phyloP scores from a whole-genome alignment of 2,113 vertebrate genomes.

The Chloropsis hardwickii region DNA sequence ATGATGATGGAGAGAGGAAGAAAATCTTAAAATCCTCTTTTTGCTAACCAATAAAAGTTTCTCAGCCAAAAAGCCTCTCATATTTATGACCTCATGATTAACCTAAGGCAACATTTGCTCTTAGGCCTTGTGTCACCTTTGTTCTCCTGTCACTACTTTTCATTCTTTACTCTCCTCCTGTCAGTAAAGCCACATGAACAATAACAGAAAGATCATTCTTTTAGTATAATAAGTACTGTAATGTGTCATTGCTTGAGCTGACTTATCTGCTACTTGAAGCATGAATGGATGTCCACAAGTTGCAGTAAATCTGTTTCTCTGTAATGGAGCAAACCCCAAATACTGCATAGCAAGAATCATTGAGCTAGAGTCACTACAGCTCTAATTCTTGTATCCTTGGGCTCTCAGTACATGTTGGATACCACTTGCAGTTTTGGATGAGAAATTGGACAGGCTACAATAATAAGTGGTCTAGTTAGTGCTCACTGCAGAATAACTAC shows the following conservation, averaged over 20 bases:
- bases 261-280: slow-evolving; percentile 24
- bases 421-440: neutral
- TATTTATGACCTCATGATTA: neutral
- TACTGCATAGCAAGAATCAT: neutral
- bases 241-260: neutral
- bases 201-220: neutral
- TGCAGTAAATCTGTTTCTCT: slow-evolving; percentile 19
- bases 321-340: neutral
- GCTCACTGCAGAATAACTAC: neutral
- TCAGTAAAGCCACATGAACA: slow-evolving; percentile 13
- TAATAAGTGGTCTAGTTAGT: slow-evolving; percentile 39
- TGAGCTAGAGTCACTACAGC: neutral
- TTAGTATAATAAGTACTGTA: slow-evolving; percentile 14
- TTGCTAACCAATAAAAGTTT: neutral
- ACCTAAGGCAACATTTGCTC: neutral
- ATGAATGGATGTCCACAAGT: neutral
- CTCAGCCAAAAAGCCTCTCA: neutral
- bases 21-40: neutral
- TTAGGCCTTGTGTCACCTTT: neutral
- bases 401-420: neutral
- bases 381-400: slow-evolving; percentile 47
- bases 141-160: neutral
- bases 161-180: neutral
- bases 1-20: neutral
- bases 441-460: slow-evolving; percentile 13